Base-by-base conservation (phyloP, 2,797 vertebrate genomes). In the Pygocentrus nattereri region DNA sequence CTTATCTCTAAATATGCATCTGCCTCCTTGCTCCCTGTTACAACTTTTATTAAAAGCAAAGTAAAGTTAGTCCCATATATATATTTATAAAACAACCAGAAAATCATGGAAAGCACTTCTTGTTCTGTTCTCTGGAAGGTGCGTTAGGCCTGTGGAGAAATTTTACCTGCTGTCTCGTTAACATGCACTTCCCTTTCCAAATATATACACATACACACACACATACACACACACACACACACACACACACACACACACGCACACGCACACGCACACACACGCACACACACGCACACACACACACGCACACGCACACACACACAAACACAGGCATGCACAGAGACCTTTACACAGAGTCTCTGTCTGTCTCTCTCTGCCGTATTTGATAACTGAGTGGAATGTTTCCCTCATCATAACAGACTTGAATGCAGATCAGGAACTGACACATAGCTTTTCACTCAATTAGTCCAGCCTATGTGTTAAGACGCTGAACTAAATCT, bases 361-460 rank as follows among this genome's bases (percentile, higher is more conserved):
- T 67, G n/a, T 7, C 44, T 52, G 38, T 21, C 18, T 71, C 52
- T 71, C 41, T 11, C 58, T 59, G 11, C 73, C 59, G 65, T 31
- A 44, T 21, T 69, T 58, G 69, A 85, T 73, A 71, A 71, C 69
- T 13, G 27, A 77, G 74, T 19, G 8, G 34, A 81, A 56, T 85
- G 74, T 83, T 83, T 85, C 56, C 78, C 27, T 82, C 54, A 82
- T 19, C 21, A 49, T 64, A 25, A 52, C 30, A 58, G 84, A 75
- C 30, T 54, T 87, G 89, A 94, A 94, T 94, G 89, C 90, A 93
- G 88, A 93, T 93, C 91, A 92, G 88, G 82, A 65, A 44, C 54
- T 92, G 90, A 93, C 89, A 92, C 92, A 93, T 91, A 90, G 89
- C 88, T 90, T 91, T 92, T 91, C 76, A 82, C 89, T 83, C 85